A percentile compares a stretch with the other conserved stretches of the same genome.
These are phyloP conservation scores for Calameuta pallipes DNA, from an alignment of 2,888 invertebrate genomes.

Conservation along the genomic window DNA sequence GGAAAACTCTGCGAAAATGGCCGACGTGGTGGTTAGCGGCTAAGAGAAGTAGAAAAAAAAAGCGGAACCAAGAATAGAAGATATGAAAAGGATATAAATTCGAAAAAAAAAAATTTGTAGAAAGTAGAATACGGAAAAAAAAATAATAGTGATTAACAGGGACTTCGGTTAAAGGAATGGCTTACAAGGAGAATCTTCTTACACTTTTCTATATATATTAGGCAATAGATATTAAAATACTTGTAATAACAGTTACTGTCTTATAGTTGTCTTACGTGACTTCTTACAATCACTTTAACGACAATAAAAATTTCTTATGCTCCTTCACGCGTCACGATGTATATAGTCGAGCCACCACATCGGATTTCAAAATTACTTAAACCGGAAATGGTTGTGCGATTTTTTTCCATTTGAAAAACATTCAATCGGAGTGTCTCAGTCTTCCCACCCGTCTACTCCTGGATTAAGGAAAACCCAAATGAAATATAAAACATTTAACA, in stretches of 20 bases:
- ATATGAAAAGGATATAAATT: not conserved
- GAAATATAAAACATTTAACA: no score
- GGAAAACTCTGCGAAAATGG: slow-evolving; percentile 27
- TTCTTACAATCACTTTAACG: not conserved
- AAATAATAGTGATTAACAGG: not conserved
- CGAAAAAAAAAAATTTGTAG: not conserved
- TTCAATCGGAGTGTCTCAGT: no score
- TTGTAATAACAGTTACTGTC: not conserved
- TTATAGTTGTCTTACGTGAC: not conserved
- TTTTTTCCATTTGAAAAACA: no score
- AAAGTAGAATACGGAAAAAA: not conserved
- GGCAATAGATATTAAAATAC: not conserved
- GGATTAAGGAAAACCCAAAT: no score
- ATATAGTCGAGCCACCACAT: no score
- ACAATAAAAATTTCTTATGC: not conserved
- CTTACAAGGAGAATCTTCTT: no score
- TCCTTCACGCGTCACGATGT: not conserved
- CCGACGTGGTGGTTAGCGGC: not conserved
- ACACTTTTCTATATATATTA: not conserved
- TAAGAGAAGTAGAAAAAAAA: slow-evolving; percentile 8
- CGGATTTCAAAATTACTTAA: no score
- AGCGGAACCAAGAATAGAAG: not conserved
- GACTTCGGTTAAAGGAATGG: no score
- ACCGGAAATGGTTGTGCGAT: no score
- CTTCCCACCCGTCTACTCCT: no score